Percentiles rank a stretch among this genome's conserved stretches.
Evolutionary conservation across 2,888 invertebrate species (phyloP).

Genomic region (Synanthedon formicaeformis): DNA sequence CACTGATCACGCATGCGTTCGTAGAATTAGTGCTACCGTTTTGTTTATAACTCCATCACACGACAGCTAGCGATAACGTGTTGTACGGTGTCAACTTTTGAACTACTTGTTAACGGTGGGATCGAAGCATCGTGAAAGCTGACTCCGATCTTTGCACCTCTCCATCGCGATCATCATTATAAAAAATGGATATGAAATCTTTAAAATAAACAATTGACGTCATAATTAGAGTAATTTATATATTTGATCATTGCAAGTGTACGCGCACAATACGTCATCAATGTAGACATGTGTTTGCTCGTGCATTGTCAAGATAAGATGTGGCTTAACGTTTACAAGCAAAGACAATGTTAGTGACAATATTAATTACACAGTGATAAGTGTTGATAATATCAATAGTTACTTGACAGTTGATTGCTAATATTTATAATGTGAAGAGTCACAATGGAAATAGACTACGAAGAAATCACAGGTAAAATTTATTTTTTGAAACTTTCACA

Average conservation of each 20-base stretch:
- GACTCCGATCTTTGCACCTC: slow-evolving; percentile 3
- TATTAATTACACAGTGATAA: no score
- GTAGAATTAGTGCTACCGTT: slow-evolving; percentile 23
- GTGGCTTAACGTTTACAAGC: no score
- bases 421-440: background rate
- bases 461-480: slow-evolving; percentile 14
- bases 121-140: slow-evolving; percentile 4
- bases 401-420: background rate
- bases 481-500: background rate
- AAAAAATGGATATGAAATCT: background rate
- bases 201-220: background rate
- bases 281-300: no score
- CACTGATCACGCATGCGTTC: slow-evolving; percentile 24
- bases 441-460: slow-evolving; percentile 17
- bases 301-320: no score
- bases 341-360: no score
- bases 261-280: no score
- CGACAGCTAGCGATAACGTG: slow-evolving; percentile 37
- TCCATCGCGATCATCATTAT: background rate
- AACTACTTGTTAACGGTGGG: slow-evolving; percentile 4
- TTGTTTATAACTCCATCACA: slow-evolving; percentile 37
- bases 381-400: background rate
- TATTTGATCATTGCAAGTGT: no score
- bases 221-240: background rate
- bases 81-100: slow-evolving; percentile 15